phyloP scores from a whole-genome alignment of 2,113 vertebrate species.

The Caranx ignobilis region DNA sequence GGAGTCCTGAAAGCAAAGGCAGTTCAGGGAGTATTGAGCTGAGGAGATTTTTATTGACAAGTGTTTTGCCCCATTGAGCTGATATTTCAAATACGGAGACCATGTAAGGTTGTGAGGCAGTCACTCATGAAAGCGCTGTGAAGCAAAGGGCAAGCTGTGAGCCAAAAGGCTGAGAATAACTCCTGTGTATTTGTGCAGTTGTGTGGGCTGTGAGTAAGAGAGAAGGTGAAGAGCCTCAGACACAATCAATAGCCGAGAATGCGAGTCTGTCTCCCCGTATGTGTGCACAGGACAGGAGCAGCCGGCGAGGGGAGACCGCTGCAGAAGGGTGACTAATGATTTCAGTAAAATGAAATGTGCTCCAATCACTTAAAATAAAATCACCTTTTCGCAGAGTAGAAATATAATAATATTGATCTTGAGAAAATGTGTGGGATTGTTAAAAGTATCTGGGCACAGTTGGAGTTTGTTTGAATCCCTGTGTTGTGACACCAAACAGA shows the following conservation, averaged over 20 bases:
- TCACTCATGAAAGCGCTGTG: slow-evolving; percentile 45
- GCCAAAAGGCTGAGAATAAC: slow-evolving; percentile 41
- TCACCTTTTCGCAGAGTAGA: neutral
- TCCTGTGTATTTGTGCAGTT: slow-evolving; percentile 21
- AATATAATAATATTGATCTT: slow-evolving; percentile 4
- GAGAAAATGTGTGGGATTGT: neutral
- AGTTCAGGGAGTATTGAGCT: slow-evolving; percentile 13
- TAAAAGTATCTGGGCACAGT: neutral
- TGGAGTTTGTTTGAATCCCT: neutral
- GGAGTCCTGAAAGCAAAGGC: slow-evolving; percentile 2
- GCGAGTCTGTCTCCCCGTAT: slow-evolving; percentile 13
- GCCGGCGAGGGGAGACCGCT: neutral
- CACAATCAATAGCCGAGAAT: slow-evolving; percentile 43
- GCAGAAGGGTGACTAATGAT: slow-evolving; percentile 13
- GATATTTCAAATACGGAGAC: slow-evolving; percentile 38
- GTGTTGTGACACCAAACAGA: slow-evolving; percentile 24
- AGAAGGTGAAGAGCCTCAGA: slow-evolving; percentile 39
- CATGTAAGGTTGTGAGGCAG: slow-evolving; percentile 30
- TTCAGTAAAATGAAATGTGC: slow-evolving; percentile 3
- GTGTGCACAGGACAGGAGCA: slow-evolving; percentile 7
- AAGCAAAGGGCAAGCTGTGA: slow-evolving; percentile 52
- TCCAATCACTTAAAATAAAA: neutral
- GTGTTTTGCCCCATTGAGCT: slow-evolving; percentile 34
- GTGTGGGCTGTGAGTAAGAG: slow-evolving; percentile 1
- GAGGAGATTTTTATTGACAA: slow-evolving; percentile 38